phyloP scores from a whole-genome alignment of 2,888 invertebrate species.

The Herminia tarsipennalis region DNA sequence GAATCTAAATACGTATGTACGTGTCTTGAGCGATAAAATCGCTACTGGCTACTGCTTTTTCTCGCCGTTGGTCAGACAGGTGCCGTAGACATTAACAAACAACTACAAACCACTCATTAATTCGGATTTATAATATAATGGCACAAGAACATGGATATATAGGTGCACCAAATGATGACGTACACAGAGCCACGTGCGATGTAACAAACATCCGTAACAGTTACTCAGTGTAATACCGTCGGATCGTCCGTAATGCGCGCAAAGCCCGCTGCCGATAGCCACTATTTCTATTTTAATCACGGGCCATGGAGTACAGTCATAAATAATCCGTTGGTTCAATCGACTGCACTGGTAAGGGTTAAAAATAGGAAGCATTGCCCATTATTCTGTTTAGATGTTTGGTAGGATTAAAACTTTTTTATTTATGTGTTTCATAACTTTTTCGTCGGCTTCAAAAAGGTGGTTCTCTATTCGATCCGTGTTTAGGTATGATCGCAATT shows the following conservation, averaged over 20 bases:
- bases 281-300: slow-evolving; percentile 67
- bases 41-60: no score
- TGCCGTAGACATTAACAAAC: no score
- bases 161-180: slow-evolving; percentile 6
- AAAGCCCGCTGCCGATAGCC: slow-evolving; percentile 46
- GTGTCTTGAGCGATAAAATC: no score
- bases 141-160: background rate
- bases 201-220: slow-evolving; percentile 11
- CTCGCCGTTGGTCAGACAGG: no score
- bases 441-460: background rate
- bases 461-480: no score
- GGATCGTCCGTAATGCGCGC: slow-evolving; percentile 42
- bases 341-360: slow-evolving; percentile 59
- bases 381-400: slow-evolving; percentile 10
- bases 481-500: no score
- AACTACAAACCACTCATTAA: no score
- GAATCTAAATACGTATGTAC: no score
- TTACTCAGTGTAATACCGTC: slow-evolving; percentile 10
- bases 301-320: slow-evolving; percentile 57
- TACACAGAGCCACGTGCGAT: slow-evolving; percentile 9
- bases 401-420: background rate
- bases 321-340: slow-evolving; percentile 68
- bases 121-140: no score
- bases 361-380: slow-evolving; percentile 20
- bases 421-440: background rate